A percentile compares a stretch with the other conserved stretches of the same genome.
These are phyloP conservation scores for Anastrepha obliqua DNA, from an alignment of 1,140 invertebrate genomes.

Conservation along the genomic window DNA sequence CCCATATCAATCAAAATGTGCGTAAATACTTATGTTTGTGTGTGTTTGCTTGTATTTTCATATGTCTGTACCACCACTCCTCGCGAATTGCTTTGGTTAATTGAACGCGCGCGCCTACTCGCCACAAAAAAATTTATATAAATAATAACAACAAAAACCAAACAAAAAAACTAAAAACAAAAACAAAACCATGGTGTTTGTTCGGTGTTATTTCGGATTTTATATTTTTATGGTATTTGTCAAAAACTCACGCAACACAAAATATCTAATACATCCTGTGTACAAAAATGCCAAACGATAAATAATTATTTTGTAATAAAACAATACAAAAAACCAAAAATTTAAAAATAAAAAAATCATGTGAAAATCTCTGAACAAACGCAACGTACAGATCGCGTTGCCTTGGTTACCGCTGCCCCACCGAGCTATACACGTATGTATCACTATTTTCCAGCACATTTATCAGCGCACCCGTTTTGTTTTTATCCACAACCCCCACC, in stretches of 20 bases:
- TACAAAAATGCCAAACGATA: neutral
- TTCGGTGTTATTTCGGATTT: neutral
- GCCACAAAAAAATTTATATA: neutral
- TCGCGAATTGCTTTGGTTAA: conserved; percentile 25
- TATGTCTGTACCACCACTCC: conserved; percentile 26
- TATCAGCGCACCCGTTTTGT: conserved; percentile 75
- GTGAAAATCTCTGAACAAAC: neutral
- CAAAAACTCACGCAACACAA: neutral
- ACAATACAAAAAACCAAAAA: conserved; percentile 22
- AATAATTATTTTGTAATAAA: conserved; percentile 15
- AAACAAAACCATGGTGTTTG: conserved; percentile 33
- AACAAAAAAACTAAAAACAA: neutral
- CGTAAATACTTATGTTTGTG: conserved; percentile 40
- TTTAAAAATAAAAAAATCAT: conserved; percentile 2
- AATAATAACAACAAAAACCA: neutral
- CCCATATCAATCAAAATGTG: conserved; percentile 31
- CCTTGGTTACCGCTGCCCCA: conserved; percentile 75
- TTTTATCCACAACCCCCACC: conserved; percentile 74
- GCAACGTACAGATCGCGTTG: conserved; percentile 72
- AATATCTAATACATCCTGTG: neutral
- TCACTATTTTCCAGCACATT: conserved; percentile 76
- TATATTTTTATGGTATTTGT: neutral
- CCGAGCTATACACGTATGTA: conserved; percentile 77
- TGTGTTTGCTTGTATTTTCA: conserved; percentile 40
- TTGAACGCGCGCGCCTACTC: neutral